Evolutionary conservation across 2,888 invertebrate species (phyloP), one percentile per base, ranked within the genome.

Genomic region (Ectropis crepuscularia): DNA sequence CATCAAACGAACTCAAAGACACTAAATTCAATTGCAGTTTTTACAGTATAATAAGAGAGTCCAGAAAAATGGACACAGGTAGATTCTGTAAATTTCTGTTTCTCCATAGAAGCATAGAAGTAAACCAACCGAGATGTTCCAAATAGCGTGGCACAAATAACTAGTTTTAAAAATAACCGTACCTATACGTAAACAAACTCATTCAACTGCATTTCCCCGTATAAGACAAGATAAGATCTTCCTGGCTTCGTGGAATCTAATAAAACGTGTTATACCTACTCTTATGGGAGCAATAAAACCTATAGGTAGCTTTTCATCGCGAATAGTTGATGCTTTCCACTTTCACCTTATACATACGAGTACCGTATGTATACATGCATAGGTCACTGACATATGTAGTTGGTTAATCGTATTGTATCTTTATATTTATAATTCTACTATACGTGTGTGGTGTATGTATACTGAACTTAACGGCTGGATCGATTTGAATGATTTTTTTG

Each of bases 161-260:
- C 47, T 47, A 47, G 47, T 12, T 16, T 7, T 16, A 47, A 45
- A 47, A 28, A 28, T 9, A 41, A 53, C 11, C 9, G 10, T 39
- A 41, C 16, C 6, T 5, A 6, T 0, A 48, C 5, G 36, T 39
- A 47, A 51, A 50, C 50, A 45, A 37, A 38, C 50, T 38, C 10
- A 39, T 51, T 45, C 11, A 59, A 47, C 39, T 51, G 39, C 39
- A 51, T 53, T 59, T 46, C 55, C n/a, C 38, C 38, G 55, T 54
- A 54, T 11, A 54, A 36, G 8, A 50, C 8, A 16, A 16, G 47
- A 47, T 54, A 47, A 37, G 55, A 55, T 55, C 55, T 55, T 12
- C 45, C 43, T 45, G 16, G 45, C 39, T 47, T 36, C 46, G 39
- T 11, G 46, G 46, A 46, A 55, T 55, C 39, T 36, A 55, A 55